Conservation (phyloP, 1,140 invertebrate species). For the Habropoda laboriosa region DNA sequence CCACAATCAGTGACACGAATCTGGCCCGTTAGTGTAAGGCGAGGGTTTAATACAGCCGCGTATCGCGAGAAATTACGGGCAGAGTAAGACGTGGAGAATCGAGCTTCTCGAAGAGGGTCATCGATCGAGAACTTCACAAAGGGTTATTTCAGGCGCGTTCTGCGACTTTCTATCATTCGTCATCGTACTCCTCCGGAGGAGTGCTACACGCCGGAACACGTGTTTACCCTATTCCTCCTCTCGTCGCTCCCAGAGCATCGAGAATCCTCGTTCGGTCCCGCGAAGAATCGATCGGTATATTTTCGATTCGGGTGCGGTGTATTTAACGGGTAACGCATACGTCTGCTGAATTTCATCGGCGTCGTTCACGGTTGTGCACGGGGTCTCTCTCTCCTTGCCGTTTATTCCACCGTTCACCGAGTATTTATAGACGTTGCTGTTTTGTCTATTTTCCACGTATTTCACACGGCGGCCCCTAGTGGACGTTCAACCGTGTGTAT, state of each 20-base stretch:
- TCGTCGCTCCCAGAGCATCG: not conserved
- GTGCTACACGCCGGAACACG: conserved; percentile 1
- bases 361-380: not conserved
- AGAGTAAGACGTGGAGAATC: not conserved
- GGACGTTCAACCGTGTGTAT: conserved; percentile 6
- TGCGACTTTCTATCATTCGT: conserved; percentile 22
- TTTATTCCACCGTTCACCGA: not conserved
- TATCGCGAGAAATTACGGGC: too few relatives aligned
- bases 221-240: conserved; percentile 10
- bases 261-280: not conserved
- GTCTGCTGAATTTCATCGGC: conserved; percentile 46
- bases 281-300: conserved; percentile 35
- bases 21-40: too few relatives aligned
- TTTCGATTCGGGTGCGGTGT: conserved; percentile 12
- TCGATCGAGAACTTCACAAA: conserved; percentile 2
- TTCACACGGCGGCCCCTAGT: not conserved
- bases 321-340: conserved; percentile 18
- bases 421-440: conserved; percentile 46
- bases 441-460: conserved; percentile 44
- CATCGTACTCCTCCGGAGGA: not conserved
- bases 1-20: too few relatives aligned
- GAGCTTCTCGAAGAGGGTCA: not conserved
- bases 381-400: too few relatives aligned
- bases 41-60: too few relatives aligned
- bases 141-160: not conserved